Percentiles rank a stretch among this genome's conserved stretches.
These are phyloP conservation scores for Stenoptilia bipunctidactyla DNA, from an alignment of 2,888 invertebrate species.

Conservation along the genomic window DNA sequence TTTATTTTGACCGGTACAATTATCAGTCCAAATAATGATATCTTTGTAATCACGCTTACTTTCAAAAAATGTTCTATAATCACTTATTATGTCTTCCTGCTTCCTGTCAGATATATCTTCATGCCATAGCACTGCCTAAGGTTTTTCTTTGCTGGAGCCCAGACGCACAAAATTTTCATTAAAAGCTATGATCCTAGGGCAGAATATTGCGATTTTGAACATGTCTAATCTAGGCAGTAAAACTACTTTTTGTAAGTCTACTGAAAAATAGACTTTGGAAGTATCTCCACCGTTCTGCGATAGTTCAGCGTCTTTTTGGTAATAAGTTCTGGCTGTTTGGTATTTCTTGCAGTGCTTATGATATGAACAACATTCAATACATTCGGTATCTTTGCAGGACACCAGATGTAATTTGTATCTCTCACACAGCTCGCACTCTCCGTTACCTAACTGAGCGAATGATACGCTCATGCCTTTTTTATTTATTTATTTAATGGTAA, in stretches of 20 bases:
- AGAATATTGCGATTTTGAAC: constrained; percentile 19
- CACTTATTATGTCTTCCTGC: background rate
- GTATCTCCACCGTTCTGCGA: background rate
- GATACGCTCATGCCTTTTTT: background rate
- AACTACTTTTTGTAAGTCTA: constrained; percentile 17
- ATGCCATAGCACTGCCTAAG: background rate
- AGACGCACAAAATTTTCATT: constrained; percentile 10
- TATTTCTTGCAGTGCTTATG: constrained; percentile 1
- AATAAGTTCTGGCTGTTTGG: background rate
- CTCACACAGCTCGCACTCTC: constrained; percentile 1
- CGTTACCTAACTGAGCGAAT: constrained; percentile 1
- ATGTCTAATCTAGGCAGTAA: constrained; percentile 21
- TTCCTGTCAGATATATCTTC: constrained; percentile 3
- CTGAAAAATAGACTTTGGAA: constrained; percentile 7
- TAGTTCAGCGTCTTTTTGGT: background rate
- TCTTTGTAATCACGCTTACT: constrained; percentile 7
- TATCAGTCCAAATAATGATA: constrained; percentile 8
- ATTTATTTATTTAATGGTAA: no score
- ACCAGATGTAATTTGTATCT: background rate
- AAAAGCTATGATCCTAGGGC: constrained; percentile 11
- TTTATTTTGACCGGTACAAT: constrained; percentile 9
- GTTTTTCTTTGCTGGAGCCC: background rate
- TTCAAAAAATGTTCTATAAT: constrained; percentile 5
- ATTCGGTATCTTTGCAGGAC: background rate
- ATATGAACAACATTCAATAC: background rate